Evolutionary conservation across 2,888 invertebrate genomes (phyloP).

Genomic region (Epirrhoe tristata): DNA sequence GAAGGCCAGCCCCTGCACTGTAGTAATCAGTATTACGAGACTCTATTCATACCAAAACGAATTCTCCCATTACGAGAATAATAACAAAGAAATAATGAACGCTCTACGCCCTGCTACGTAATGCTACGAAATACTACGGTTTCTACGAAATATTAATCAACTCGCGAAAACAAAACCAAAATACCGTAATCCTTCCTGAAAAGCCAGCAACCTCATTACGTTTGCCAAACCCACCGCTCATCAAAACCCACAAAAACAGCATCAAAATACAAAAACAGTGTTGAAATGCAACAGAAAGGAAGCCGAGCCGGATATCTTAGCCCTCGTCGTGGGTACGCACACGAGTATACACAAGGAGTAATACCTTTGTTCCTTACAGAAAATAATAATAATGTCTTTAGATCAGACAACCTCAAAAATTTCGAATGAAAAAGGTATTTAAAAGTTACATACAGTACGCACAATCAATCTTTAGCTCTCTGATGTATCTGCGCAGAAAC

Average conservation of each 20-base stretch:
- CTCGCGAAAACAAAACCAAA: slow-evolving; percentile 14
- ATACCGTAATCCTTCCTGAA: slow-evolving; percentile 6
- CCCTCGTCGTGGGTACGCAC: slow-evolving; percentile 14
- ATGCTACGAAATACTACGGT: slow-evolving; percentile 15
- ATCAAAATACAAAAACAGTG: slow-evolving; percentile 32
- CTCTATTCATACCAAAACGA: too few relatives aligned
- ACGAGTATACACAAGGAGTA: neutral
- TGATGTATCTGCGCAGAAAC: too few relatives aligned
- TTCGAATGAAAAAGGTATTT: too few relatives aligned
- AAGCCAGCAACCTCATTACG: slow-evolving; percentile 28
- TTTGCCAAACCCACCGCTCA: slow-evolving; percentile 29
- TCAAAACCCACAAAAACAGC: slow-evolving; percentile 30
- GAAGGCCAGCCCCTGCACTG: too few relatives aligned
- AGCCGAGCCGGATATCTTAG: slow-evolving; percentile 28
- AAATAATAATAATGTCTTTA: too few relatives aligned
- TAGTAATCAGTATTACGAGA: too few relatives aligned
- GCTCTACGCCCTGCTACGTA: slow-evolving; percentile 2
- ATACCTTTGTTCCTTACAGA: neutral
- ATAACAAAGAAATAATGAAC: neutral
- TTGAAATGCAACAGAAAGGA: slow-evolving; percentile 29
- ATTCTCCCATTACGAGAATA: too few relatives aligned
- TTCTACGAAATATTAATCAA: slow-evolving; percentile 12
- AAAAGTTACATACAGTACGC: too few relatives aligned
- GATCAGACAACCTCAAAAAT: too few relatives aligned
- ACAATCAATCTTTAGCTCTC: too few relatives aligned